Base-by-base conservation (phyloP, 1,140 invertebrate species). In the Microplitis mediator region DNA sequence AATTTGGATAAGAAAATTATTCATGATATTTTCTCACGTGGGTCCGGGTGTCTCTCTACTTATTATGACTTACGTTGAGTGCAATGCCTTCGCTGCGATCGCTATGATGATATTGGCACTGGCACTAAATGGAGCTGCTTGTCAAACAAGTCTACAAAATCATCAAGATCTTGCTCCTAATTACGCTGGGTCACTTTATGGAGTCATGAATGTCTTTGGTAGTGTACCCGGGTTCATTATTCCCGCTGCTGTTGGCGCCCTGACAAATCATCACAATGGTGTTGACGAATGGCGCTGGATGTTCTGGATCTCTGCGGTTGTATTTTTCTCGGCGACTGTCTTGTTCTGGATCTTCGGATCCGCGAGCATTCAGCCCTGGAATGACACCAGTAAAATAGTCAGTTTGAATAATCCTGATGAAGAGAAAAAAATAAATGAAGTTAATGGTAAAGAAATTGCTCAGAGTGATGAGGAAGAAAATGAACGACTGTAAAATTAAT, bases 161-260 rank as follows among this genome's bases (percentile, higher is more conserved):
- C 93, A 95, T 73, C 91, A 97, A 84, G 94, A 95, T 85, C 85
- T 96, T 45, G 92, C 94, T 0, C 92, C 92, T 2, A 95, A 94
- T 83, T 94, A 90, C 86, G 95, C 95, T 16, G 93, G 92, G 50
- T 91, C 92, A 1, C 80, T 94, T 6, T 93, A 93, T 72, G 92
- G 93, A 16, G 91, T 93, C 51, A 92, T 93, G 69, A 94, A 93
- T 74, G 92, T 90, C 13, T 85, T 93, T 51, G 92, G 92, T 5
- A 92, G 92, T 52, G 92, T 91, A 1, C 90, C 92, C 9, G 92
- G 93, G 54, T 92, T 94, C 75, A 91, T 94, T 54, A 92, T 92
- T 34, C 92, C 93, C 0, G 85, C 92, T 67, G 89, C 93, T 67
- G 91, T 93, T 54, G 92, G 91, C 6, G 89, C 89, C 64, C 89